phyloP scores from a whole-genome alignment of 2,797 vertebrate species.

The Xiphorhynchus erythropygius region DNA sequence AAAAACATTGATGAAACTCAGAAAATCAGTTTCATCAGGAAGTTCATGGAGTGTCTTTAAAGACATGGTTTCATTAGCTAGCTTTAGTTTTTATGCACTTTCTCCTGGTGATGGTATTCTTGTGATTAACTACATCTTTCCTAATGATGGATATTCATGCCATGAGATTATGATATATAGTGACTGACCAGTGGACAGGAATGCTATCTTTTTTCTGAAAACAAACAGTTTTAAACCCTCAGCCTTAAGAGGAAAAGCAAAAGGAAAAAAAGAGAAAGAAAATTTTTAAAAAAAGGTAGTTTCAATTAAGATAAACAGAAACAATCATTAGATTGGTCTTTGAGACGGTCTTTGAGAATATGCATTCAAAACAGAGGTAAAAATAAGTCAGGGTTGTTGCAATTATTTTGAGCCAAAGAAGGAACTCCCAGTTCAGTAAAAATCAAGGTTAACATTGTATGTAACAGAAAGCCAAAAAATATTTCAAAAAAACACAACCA shows the following conservation, averaged over 20 bases:
- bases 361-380: background rate
- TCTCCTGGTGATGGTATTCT: background rate
- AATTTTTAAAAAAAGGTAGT: too few species aligned
- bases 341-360: background rate
- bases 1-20: background rate
- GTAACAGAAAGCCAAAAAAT: background rate
- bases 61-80: background rate
- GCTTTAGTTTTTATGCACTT: background rate
- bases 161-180: background rate
- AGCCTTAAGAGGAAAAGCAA: background rate
- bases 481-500: background rate
- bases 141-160: background rate
- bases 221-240: background rate
- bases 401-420: background rate
- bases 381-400: background rate
- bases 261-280: background rate
- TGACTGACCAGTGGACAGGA: background rate
- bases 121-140: background rate
- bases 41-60: background rate
- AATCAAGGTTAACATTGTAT: background rate
- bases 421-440: background rate
- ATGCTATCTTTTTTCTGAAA: background rate
- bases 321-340: background rate
- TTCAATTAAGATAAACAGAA: background rate
- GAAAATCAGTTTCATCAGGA: background rate